Evolutionary conservation across 2,797 vertebrate genomes (phyloP), one percentile per base, ranked within the genome.

Genomic region (Cichlasoma orientale): DNA sequence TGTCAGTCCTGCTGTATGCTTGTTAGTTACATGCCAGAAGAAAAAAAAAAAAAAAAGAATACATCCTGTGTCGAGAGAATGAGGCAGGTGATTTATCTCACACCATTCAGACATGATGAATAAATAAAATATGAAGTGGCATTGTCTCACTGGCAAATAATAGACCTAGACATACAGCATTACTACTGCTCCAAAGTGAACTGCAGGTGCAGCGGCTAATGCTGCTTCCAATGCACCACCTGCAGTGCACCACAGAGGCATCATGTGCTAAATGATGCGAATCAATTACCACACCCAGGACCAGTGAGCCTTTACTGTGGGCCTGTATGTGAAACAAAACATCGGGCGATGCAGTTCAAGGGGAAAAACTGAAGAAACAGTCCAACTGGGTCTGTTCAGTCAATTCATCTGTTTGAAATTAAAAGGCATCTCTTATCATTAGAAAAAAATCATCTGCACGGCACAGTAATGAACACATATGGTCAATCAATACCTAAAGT

Each of bases 151-250:
- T 54, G 68, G 54, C 75, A 68, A 70, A 41, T 55, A 14, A 78
- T 44, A 63, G 63, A 47, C 56, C 14, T 3, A 25, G 56, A 68
- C 31, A 18, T 50, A 41, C 25, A 27, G 61, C 6, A 23, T 71
- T 54, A 74, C 74, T 36, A 47, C 53, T 72, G 50, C 27, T 75
- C 23, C 56, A 23, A 77, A 78, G 75, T 72, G 57, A 86, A 59
- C 36, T 88, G 82, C 80, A 83, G 86, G 78, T 89, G 86, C 68
- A 59, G 78, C 78, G 58, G 86, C 80, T 79, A 84, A 82, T 76
- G 83, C 54, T 56, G 83, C 73, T 82, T 86, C 75, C 86, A 79
- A 86, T 85, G 52, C 19, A 61, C 84, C 90, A 90, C 80, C 89
- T 90, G 88, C 83, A 76, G 86, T 54, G 82, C 19, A 38, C 70